phyloP scores from a whole-genome alignment of 1,140 invertebrate genomes.

The Lepidurus packardi region DNA sequence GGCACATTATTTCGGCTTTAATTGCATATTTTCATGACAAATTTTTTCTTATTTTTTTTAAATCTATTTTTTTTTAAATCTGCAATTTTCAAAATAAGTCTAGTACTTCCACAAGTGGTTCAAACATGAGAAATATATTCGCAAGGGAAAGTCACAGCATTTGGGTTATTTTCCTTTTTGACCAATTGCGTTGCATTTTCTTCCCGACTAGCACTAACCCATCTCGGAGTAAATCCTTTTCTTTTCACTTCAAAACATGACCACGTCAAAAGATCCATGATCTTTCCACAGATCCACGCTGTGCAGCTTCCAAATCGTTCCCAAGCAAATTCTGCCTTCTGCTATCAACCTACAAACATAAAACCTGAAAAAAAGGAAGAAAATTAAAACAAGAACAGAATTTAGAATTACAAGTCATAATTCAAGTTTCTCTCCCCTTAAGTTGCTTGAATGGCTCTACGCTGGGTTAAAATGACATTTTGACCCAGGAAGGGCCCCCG shows the following conservation, averaged over 20 bases:
- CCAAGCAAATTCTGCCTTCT: too few relatives aligned
- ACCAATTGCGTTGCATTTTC: background rate
- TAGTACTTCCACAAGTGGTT: background rate
- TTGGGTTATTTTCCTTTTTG: background rate
- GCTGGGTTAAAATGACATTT: background rate
- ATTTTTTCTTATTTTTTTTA: too few relatives aligned
- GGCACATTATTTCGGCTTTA: background rate
- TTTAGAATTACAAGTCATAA: background rate
- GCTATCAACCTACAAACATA: too few relatives aligned
- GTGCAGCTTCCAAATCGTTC: too few relatives aligned
- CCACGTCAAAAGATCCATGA: background rate
- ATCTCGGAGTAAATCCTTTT: background rate
- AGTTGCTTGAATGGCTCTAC: background rate
- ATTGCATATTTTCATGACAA: too few relatives aligned
- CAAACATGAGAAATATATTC: background rate
- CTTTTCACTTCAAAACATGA: background rate
- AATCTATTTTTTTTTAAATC: too few relatives aligned
- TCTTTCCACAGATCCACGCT: too few relatives aligned
- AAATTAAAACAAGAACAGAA: too few relatives aligned
- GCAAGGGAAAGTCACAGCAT: background rate
- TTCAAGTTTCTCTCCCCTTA: background rate
- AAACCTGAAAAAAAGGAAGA: too few relatives aligned
- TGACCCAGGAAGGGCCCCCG: background rate
- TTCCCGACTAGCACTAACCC: slow-evolving; percentile 20
- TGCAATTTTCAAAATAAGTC: background rate